Evolutionary conservation across 2,797 vertebrate genomes (phyloP).

Genomic region (Spea hammondii): DNA sequence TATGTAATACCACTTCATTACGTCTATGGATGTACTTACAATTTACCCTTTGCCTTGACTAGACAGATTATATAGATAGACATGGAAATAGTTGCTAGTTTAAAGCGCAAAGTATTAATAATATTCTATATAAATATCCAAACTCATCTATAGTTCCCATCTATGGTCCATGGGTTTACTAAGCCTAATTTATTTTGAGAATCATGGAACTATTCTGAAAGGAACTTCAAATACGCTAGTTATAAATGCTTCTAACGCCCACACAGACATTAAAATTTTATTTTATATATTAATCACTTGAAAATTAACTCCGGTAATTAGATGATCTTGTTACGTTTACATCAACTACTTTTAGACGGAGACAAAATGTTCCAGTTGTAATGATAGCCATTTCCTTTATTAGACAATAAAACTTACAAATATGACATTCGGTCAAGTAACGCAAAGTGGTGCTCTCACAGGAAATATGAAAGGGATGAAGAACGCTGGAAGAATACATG

Average conservation of each 20-base stretch:
- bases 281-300: constrained; percentile 30
- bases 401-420: constrained; percentile 30
- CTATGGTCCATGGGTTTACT: background rate
- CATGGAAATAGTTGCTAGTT: no score
- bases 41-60: no score
- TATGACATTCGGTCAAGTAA: background rate
- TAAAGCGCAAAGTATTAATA: no score
- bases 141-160: background rate
- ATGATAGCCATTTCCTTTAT: constrained; percentile 51
- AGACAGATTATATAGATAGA: no score
- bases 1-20: no score
- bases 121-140: background rate
- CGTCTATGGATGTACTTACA: no score
- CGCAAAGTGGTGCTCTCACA: constrained; percentile 22
- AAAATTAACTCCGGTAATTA: constrained; percentile 38
- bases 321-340: constrained; percentile 28
- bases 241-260: constrained; percentile 7
- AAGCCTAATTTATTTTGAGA: background rate
- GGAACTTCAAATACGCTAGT: background rate
- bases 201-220: background rate
- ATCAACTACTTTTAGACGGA: constrained; percentile 20
- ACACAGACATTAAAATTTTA: constrained; percentile 17
- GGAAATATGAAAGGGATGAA: constrained; percentile 49
- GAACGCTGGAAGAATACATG: constrained; percentile 50
- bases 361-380: constrained; percentile 39